These are phyloP conservation scores for Stylophora pistillata DNA, from an alignment of 64 coral and sea anemone genomes.

Conservation along the genomic window DNA sequence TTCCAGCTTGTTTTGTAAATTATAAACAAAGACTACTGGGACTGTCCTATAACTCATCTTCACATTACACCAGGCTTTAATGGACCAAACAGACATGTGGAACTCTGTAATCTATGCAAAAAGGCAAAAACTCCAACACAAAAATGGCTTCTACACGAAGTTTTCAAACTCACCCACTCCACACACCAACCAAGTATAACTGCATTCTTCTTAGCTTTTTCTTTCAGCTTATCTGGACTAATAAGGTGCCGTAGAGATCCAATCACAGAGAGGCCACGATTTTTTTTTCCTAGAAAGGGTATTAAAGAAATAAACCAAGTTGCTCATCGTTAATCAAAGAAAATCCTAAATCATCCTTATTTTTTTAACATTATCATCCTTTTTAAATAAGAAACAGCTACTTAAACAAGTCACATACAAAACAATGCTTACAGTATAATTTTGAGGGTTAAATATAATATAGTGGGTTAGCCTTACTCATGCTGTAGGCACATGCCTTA, in stretches of 20 bases:
- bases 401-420: not conserved
- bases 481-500: too few relatives aligned
- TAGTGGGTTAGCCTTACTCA: too few relatives aligned
- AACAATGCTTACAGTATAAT: too few relatives aligned
- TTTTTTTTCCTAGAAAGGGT: slow-evolving; percentile 68
- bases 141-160: not conserved
- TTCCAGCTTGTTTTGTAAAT: too few relatives aligned
- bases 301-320: not conserved
- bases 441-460: too few relatives aligned
- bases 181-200: slow-evolving; percentile 87
- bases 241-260: slow-evolving; percentile 64
- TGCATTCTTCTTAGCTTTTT: slow-evolving; percentile 71
- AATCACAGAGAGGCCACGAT: slow-evolving; percentile 91
- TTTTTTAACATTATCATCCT: not conserved
- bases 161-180: slow-evolving; percentile 74
- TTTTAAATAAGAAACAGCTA: not conserved
- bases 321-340: not conserved
- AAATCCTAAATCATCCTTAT: not conserved
- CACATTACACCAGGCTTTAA: too few relatives aligned
- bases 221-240: slow-evolving; percentile 48
- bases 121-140: too few relatives aligned
- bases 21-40: too few relatives aligned
- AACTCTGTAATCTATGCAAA: too few relatives aligned
- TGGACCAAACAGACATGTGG: too few relatives aligned
- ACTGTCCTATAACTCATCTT: too few relatives aligned